Conservation (phyloP, 2,888 invertebrate species). For the Drosophila phalerata region DNA sequence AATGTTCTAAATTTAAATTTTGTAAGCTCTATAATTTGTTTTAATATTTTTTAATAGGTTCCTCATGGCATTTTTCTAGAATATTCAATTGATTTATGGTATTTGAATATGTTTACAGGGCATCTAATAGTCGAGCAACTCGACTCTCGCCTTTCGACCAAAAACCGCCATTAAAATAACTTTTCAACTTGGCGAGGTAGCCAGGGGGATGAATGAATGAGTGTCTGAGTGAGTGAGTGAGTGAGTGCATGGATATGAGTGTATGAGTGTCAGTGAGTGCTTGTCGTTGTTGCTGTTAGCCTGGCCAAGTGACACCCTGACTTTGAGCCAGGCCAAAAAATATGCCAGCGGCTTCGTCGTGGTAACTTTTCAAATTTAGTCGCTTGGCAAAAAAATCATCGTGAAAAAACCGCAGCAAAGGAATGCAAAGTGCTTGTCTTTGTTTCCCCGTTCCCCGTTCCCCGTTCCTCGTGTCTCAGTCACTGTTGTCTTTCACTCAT, state of each 20-base stretch:
- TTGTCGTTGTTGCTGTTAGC: neutral
- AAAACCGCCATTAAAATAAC: slow-evolving; percentile 68
- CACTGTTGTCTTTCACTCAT: no score
- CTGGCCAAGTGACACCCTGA: slow-evolving; percentile 48
- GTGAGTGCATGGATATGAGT: slow-evolving; percentile 4
- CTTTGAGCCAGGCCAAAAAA: slow-evolving; percentile 17
- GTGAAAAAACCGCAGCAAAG: neutral
- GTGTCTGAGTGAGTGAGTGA: neutral
- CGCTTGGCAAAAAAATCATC: slow-evolving; percentile 24
- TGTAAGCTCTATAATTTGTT: no score
- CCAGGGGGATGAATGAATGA: neutral
- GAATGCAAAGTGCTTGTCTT: neutral
- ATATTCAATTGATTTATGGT: no score
- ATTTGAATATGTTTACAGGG: neutral
- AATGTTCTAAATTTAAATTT: no score
- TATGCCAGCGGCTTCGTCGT: slow-evolving; percentile 27
- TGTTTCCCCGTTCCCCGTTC: no score
- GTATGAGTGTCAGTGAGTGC: slow-evolving; percentile 4
- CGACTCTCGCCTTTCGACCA: slow-evolving; percentile 20
- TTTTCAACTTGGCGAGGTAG: slow-evolving; percentile 44
- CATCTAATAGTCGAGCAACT: neutral
- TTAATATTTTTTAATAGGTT: no score
- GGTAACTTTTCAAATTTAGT: slow-evolving; percentile 59
- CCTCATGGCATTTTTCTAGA: no score
- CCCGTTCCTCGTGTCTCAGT: no score